A percentile compares a stretch with the other conserved stretches of the same genome.
phyloP scores from a whole-genome alignment of 2,797 vertebrate species.

The Acanthurus leucopareius region DNA sequence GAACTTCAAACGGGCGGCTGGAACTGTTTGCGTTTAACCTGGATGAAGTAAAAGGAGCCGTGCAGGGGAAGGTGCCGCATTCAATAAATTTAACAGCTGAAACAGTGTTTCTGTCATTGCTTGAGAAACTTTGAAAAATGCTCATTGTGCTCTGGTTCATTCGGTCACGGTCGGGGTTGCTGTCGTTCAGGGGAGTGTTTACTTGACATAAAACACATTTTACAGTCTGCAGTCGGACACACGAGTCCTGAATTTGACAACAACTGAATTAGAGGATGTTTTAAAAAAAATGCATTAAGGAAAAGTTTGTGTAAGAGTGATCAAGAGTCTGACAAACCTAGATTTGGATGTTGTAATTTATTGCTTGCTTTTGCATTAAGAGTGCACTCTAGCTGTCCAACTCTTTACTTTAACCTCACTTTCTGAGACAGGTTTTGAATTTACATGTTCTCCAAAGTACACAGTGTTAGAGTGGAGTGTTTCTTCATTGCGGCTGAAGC shows the following conservation, averaged over 20 bases:
- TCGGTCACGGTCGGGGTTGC: slow-evolving; percentile 19
- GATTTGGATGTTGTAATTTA: slow-evolving; percentile 33
- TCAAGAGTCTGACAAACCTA: slow-evolving; percentile 47
- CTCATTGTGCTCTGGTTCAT: slow-evolving; percentile 31
- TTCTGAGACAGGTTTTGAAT: slow-evolving; percentile 46
- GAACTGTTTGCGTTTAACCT: slow-evolving; percentile 48
- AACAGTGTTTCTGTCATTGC: not conserved
- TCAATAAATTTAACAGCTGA: slow-evolving; percentile 2
- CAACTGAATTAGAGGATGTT: slow-evolving; percentile 22
- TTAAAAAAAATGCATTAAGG: slow-evolving; percentile 38
- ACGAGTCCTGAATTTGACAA: slow-evolving; percentile 6
- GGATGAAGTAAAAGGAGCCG: slow-evolving; percentile 28
- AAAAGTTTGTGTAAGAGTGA: slow-evolving; percentile 49
- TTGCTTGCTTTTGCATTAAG: slow-evolving; percentile 30
- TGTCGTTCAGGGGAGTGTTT: slow-evolving; percentile 33
- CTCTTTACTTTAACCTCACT: slow-evolving; percentile 41
- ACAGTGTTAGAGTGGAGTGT: not conserved
- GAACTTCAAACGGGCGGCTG: slow-evolving; percentile 34
- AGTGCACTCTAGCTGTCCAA: slow-evolving; percentile 52
- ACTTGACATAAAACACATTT: slow-evolving; percentile 31
- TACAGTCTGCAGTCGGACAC: slow-evolving; percentile 1
- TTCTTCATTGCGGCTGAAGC: slow-evolving; percentile 1
- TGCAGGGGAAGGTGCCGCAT: slow-evolving; percentile 13
- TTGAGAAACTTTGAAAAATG: not conserved
- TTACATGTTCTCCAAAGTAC: slow-evolving; percentile 37